These are phyloP conservation scores for Myodes glareolus DNA, from an alignment of 2,113 vertebrate genomes.

Conservation along the genomic window DNA sequence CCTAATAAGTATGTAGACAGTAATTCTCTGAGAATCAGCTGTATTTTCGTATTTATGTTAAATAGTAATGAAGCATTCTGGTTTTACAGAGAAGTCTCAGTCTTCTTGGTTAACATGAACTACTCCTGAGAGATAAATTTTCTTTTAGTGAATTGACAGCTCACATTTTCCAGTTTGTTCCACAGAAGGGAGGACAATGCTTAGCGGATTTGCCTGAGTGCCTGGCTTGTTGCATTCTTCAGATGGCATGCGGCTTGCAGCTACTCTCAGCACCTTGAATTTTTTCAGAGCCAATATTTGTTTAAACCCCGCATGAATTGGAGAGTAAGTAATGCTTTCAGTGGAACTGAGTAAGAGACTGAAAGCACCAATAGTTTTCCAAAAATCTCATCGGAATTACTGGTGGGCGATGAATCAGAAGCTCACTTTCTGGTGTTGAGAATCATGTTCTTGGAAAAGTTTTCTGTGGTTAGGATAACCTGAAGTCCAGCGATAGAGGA, in stretches of 20 bases:
- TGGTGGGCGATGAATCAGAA: neutral
- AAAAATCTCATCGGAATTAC: neutral
- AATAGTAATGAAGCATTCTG: neutral
- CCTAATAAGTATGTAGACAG: neutral
- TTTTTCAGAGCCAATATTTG: neutral
- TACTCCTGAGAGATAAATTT: neutral
- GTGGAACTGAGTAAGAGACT: neutral
- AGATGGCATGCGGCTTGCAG: neutral
- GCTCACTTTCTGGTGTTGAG: neutral
- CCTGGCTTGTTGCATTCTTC: neutral
- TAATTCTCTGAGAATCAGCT: neutral
- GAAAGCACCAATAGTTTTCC: neutral
- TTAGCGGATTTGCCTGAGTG: neutral
- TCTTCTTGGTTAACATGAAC: neutral
- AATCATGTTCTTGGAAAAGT: neutral
- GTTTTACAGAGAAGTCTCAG: neutral
- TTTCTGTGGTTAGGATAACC: neutral
- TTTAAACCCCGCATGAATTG: neutral
- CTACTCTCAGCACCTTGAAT: neutral
- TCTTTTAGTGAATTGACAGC: neutral
- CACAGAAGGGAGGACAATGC: neutral
- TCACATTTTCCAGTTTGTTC: neutral
- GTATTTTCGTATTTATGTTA: neutral
- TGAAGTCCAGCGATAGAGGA: neutral
- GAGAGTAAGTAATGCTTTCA: neutral